Evolutionary conservation across 2,113 vertebrate species (phyloP), one percentile per base, ranked within the genome.

Genomic region (Labrus mixtus): DNA sequence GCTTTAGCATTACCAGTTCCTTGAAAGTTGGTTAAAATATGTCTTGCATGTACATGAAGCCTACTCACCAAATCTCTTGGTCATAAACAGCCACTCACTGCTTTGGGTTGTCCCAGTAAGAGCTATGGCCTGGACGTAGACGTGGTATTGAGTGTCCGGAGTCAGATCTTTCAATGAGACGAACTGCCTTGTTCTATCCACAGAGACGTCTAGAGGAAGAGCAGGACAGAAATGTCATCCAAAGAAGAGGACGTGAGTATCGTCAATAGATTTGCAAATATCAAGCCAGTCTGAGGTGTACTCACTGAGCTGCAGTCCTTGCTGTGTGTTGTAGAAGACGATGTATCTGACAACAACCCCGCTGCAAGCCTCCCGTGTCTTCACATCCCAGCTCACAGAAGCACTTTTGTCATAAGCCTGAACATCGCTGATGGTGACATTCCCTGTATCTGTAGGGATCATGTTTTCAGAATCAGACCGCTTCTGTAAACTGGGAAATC

Each of bases 51-150:
- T 3, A 37, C 3, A 39, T 16, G 6, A 16, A 36, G 46, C 50
- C 8, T 11, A 71, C 95, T 95, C 91, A 98, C 97, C 90, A 23
- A 95, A 19, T 70, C 73, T 90, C 15, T 82, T 85, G n/a, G 96
- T 97, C 58, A 46, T 93, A 79, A 97, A 97, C 16, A 58, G 57
- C 45, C 81, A 85, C 1, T 1, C 43, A 0, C 10, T 70, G 75
- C 96, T 94, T 0, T 0, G 90, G 10, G 15, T 73, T 0, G 84
- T 89, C 19, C 95, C 96, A 39, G 84, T 95, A 3, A 1, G 54
- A 57, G 93, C 95, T 45, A 36, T 94, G 79, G 94, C 96, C 89
- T 87, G 81, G 5, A 97, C 87, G 45, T 56, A 25, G 48, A 94
- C 79, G 2, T 54, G 90, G 68, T 97, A 97, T 0, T 91, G 77